Conservation (phyloP, 2,797 vertebrate genomes). For the Carcharodon carcharias region DNA sequence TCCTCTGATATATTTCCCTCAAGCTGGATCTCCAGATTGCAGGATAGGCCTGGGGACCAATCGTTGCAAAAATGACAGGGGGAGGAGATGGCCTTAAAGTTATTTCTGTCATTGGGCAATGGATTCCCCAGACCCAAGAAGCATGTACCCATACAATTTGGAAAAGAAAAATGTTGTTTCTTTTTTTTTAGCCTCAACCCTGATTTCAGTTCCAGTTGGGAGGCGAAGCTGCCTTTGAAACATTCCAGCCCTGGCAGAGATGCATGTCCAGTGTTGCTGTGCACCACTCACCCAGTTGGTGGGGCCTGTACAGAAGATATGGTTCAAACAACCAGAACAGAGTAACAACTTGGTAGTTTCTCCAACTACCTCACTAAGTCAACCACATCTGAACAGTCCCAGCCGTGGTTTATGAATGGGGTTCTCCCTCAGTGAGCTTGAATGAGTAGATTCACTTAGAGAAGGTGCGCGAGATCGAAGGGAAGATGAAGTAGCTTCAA, state of each 20-base stretch:
- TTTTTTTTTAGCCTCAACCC: neutral
- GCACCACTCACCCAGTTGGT: neutral
- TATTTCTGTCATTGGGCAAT: neutral
- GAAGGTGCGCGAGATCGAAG: neutral
- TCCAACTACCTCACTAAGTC: no score
- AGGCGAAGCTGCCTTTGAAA: neutral
- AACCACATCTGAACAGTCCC: constrained; percentile 29
- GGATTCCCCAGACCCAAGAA: neutral
- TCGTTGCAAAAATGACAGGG: neutral
- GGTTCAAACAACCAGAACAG: neutral
- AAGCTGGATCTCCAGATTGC: neutral
- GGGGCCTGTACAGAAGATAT: neutral
- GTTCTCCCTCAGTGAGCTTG: neutral
- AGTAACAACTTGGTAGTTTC: neutral
- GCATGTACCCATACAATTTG: neutral
- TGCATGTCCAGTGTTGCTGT: no score
- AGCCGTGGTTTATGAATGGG: neutral
- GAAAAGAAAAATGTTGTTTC: neutral
- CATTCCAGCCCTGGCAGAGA: neutral
- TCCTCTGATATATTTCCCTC: neutral
- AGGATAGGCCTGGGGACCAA: neutral
- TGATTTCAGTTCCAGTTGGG: neutral
- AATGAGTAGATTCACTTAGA: neutral
- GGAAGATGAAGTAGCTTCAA: neutral
- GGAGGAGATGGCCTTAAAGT: neutral